Conservation (phyloP, 2,113 vertebrate genomes). For the Tenrec ecaudatus region DNA sequence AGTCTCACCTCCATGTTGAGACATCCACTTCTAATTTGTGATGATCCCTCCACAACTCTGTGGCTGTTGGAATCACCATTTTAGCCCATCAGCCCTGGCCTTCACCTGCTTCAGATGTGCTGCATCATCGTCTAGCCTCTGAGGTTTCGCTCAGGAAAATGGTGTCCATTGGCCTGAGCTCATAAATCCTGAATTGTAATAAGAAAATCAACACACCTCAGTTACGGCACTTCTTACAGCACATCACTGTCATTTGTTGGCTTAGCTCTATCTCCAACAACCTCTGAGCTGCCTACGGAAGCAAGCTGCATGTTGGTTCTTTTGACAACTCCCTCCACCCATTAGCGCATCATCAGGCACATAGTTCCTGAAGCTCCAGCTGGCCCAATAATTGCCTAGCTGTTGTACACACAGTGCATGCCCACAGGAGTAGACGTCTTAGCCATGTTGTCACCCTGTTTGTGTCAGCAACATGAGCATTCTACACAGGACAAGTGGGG, state of each 20-base stretch:
- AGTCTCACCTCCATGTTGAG: neutral
- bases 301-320: neutral
- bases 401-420: neutral
- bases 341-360: neutral
- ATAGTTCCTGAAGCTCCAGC: neutral
- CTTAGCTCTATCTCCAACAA: neutral
- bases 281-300: neutral
- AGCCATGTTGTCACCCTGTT: neutral
- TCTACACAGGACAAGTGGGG: too few relatives aligned
- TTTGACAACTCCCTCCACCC: neutral
- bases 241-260: neutral
- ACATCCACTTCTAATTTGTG: neutral
- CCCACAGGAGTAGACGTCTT: neutral
- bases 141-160: neutral
- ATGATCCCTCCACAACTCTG: neutral
- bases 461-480: slow-evolving; percentile 32
- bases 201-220: neutral
- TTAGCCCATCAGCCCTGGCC: neutral
- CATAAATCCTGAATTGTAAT: neutral
- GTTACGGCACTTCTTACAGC: neutral
- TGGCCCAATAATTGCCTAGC: neutral
- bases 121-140: neutral
- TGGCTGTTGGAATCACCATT: neutral
- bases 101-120: neutral
- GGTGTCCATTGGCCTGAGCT: neutral